Evolutionary conservation across 2,113 vertebrate genomes (phyloP).

Genomic region (Gymnarchus niloticus): DNA sequence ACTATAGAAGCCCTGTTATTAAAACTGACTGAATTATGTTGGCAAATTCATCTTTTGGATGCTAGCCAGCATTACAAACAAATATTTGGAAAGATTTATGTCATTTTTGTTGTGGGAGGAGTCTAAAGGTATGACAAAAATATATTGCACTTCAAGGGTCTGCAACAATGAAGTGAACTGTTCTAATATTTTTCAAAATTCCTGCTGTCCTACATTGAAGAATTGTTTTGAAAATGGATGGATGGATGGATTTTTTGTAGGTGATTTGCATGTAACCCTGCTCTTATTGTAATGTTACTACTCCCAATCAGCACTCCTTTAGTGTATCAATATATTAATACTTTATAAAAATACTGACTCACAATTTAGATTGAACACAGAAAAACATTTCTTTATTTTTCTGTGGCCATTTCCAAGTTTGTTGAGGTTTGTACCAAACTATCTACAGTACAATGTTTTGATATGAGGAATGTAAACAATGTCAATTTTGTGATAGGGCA

Average conservation of each 20-base stretch:
- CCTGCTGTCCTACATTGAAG: not conserved
- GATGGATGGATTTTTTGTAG: not conserved
- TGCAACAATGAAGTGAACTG: not conserved
- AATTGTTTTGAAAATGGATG: not conserved
- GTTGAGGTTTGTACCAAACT: not conserved
- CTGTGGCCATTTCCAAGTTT: not conserved
- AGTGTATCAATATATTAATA: not conserved
- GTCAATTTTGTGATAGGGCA: not conserved
- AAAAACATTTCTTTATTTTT: not conserved
- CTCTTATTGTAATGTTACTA: not conserved
- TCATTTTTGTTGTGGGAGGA: not conserved
- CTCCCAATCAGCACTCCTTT: not conserved
- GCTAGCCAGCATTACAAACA: not conserved
- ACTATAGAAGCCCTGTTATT: not conserved
- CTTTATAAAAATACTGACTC: no score
- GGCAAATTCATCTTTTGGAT: not conserved
- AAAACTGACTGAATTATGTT: not conserved
- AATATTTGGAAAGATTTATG: not conserved
- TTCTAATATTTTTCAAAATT: not conserved
- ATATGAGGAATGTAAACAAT: not conserved
- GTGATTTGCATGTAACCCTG: no score
- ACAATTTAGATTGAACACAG: conserved; percentile 2
- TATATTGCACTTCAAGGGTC: not conserved
- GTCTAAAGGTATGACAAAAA: not conserved
- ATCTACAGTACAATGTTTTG: not conserved